Evolutionary conservation across 2,797 vertebrate genomes (phyloP).

Genomic region (Malacoctenus gilli): DNA sequence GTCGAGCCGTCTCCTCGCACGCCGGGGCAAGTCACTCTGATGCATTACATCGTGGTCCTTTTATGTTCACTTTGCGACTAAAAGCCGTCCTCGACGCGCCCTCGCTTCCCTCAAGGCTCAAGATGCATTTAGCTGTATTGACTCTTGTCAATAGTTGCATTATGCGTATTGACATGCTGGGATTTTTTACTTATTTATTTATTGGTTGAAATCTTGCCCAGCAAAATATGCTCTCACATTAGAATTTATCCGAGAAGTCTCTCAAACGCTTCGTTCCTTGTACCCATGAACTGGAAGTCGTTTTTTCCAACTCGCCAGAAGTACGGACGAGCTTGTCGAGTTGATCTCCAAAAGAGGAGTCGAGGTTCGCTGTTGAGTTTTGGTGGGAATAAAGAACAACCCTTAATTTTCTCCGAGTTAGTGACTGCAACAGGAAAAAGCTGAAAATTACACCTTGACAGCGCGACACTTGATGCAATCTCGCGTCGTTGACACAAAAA

Average conservation of each 20-base stretch:
- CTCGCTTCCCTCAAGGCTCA: neutral
- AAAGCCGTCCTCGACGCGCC: slow-evolving; percentile 30
- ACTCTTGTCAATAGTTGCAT: too few species aligned
- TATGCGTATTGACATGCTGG: too few species aligned
- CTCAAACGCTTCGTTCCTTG: slow-evolving; percentile 1
- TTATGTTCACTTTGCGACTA: slow-evolving; percentile 7
- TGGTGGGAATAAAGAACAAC: neutral
- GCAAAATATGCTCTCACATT: too few species aligned
- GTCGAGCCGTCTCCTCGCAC: neutral
- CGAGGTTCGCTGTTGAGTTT: neutral
- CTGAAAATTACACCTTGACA: too few species aligned
- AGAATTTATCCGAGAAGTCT: slow-evolving; percentile 7
- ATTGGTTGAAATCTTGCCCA: too few species aligned
- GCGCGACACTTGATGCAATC: too few species aligned
- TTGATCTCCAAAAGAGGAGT: neutral
- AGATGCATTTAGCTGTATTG: too few species aligned
- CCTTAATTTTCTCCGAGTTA: neutral
- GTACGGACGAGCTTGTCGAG: neutral
- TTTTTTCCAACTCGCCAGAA: neutral
- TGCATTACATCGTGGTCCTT: slow-evolving; percentile 18
- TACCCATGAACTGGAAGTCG: neutral
- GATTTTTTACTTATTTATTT: too few species aligned
- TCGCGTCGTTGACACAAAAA: too few species aligned
- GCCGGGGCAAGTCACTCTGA: slow-evolving; percentile 17
- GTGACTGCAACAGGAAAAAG: too few species aligned